Evolutionary conservation across 1,140 invertebrate genomes (phyloP).

Genomic region (Doryteuthis pealeii): DNA sequence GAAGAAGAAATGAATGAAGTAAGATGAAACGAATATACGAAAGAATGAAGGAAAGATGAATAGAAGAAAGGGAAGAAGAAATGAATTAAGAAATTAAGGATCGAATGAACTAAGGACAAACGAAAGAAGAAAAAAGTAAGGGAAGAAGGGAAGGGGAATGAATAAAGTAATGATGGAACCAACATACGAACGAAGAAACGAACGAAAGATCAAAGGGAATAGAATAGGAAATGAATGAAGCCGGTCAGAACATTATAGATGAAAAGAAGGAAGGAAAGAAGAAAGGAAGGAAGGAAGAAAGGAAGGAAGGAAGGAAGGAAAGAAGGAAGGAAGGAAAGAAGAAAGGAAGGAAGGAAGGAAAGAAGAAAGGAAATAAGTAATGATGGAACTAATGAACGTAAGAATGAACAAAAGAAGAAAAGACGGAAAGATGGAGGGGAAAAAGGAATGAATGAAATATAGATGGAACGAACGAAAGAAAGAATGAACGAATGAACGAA

Average conservation of each 20-base stretch:
- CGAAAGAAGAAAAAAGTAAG: neutral
- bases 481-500: too few species aligned
- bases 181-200: neutral
- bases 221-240: slow-evolving; percentile 2
- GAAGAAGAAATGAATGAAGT: neutral
- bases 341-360: slow-evolving; percentile 24
- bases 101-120: neutral
- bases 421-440: too few species aligned
- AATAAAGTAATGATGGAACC: neutral
- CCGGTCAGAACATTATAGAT: slow-evolving; percentile 10
- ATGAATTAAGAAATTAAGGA: neutral
- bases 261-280: neutral
- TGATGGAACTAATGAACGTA: too few species aligned
- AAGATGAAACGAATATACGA: neutral
- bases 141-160: neutral
- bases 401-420: too few species aligned
- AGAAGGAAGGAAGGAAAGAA: slow-evolving; percentile 44
- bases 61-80: neutral
- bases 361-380: neutral
- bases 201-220: neutral
- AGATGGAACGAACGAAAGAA: too few species aligned
- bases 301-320: neutral
- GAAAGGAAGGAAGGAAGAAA: slow-evolving; percentile 16
- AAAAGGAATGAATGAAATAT: too few species aligned
- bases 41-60: neutral